phyloP scores from a whole-genome alignment of 2,888 invertebrate species.

The Trachelus stipa region DNA sequence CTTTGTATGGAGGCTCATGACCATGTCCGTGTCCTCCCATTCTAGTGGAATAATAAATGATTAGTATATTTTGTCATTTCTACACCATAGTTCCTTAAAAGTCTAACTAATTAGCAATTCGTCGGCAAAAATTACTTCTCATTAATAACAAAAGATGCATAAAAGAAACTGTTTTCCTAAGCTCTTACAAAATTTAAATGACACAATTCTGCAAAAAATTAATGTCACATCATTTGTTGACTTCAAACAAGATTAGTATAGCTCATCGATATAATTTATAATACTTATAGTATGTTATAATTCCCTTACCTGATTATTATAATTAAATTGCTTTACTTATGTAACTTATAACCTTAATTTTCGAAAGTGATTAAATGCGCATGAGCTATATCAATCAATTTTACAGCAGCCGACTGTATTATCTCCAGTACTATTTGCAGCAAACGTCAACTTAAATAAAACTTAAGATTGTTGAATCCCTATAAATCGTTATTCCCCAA shows the following conservation, averaged over 20 bases:
- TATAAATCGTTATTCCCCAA: neutral
- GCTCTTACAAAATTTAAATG: neutral
- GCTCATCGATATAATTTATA: neutral
- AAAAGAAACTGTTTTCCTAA: neutral
- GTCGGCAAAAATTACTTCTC: neutral
- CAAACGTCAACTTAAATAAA: neutral
- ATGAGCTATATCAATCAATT: neutral
- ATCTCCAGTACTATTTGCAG: neutral
- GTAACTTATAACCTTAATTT: neutral
- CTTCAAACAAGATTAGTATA: neutral
- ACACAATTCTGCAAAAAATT: neutral
- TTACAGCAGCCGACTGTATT: neutral
- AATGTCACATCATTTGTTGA: neutral
- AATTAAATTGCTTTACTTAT: neutral
- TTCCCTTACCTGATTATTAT: neutral
- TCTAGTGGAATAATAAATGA: conserved; percentile 30
- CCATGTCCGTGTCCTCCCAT: conserved; percentile 72
- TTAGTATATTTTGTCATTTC: neutral
- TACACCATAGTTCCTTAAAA: neutral
- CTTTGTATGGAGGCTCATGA: conserved; percentile 69
- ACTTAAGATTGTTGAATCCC: neutral
- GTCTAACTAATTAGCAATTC: neutral
- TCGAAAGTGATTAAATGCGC: neutral
- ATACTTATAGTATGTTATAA: neutral
- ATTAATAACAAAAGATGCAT: neutral